Evolutionary conservation across 2,888 invertebrate species (phyloP).

Genomic region (Electrophaes corylata): DNA sequence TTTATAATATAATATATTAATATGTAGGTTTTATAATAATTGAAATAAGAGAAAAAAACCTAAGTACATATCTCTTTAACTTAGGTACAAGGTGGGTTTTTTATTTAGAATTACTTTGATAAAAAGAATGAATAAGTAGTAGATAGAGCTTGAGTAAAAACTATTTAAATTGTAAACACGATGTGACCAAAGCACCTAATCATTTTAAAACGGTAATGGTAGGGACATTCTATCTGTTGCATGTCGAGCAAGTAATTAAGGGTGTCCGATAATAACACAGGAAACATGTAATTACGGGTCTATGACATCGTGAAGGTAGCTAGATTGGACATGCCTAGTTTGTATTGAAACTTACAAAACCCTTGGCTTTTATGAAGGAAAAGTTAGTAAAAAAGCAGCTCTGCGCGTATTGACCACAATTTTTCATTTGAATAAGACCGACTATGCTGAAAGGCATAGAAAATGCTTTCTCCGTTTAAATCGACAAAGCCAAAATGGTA

Average conservation of each 20-base stretch:
- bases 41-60: no score
- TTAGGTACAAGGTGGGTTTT: not conserved
- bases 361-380: no score
- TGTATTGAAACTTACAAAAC: not conserved
- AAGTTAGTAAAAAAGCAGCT: no score
- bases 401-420: not conserved
- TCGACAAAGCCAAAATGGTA: no score
- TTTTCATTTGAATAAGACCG: not conserved
- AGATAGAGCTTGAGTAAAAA: no score
- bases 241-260: conserved; percentile 49
- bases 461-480: no score
- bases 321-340: conserved; percentile 13
- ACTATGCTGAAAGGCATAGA: not conserved
- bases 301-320: conserved; percentile 31
- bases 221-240: conserved; percentile 35
- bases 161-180: not conserved
- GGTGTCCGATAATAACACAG: conserved; percentile 54
- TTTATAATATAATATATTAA: no score
- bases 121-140: no score
- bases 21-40: no score
- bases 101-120: not conserved
- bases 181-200: conserved; percentile 1
- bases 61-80: not conserved
- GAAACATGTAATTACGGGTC: conserved; percentile 58
- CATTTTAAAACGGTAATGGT: conserved; percentile 8